Percentiles rank a stretch among this genome's conserved stretches.
phyloP scores from a whole-genome alignment of 2,797 vertebrate genomes.

The Artibeus jamaicensis region DNA sequence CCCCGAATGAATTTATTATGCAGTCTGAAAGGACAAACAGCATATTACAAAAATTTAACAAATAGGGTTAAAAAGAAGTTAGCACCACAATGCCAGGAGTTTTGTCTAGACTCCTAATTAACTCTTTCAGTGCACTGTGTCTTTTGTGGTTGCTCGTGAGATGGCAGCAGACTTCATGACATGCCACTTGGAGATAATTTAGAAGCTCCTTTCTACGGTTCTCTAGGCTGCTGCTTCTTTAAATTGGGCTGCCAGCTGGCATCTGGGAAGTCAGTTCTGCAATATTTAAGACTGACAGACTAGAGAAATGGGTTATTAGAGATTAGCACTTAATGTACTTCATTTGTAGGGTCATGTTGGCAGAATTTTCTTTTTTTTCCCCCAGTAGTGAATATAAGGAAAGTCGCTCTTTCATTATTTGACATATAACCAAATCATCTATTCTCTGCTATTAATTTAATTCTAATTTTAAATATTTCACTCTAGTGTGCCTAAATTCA shows the following conservation, averaged over 20 bases:
- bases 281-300: slow-evolving; percentile 39
- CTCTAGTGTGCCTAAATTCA: background rate
- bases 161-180: background rate
- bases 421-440: slow-evolving; percentile 6
- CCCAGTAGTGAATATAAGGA: background rate
- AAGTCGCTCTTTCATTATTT: background rate
- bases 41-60: slow-evolving; percentile 40
- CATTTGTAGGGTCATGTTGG: background rate
- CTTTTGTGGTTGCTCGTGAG: background rate
- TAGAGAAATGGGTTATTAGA: slow-evolving; percentile 33
- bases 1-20: slow-evolving; percentile 49
- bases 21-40: slow-evolving; percentile 34
- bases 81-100: background rate
- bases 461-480: slow-evolving; percentile 28
- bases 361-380: background rate
- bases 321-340: slow-evolving; percentile 29
- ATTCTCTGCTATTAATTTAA: slow-evolving; percentile 34
- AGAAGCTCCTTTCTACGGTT: background rate
- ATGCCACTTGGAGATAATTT: background rate
- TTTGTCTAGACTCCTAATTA: background rate
- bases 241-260: slow-evolving; percentile 13
- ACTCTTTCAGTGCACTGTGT: background rate
- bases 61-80: slow-evolving; percentile 46
- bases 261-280: background rate
- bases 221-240: background rate